Evolutionary conservation across 2,113 vertebrate species (phyloP).

Genomic region (Ranitomeya variabilis): DNA sequence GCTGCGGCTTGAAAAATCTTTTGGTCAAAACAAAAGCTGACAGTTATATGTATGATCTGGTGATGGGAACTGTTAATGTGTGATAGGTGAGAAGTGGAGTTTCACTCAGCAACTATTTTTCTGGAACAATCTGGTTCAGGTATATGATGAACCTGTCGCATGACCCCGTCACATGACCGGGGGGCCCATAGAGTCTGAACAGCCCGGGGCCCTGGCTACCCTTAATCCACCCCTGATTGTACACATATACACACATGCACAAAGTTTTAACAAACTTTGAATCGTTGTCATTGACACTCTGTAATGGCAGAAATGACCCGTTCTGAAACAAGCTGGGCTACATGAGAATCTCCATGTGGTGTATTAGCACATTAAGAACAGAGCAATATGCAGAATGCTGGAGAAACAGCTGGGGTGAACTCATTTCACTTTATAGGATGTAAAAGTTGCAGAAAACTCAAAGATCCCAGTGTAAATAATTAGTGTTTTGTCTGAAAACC

Average conservation of each 20-base stretch:
- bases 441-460: conserved; percentile 45
- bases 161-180: too few relatives aligned
- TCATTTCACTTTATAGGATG: conserved; percentile 41
- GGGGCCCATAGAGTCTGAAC: too few relatives aligned
- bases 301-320: conserved; percentile 26
- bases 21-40: too few relatives aligned
- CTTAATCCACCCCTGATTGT: too few relatives aligned
- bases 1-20: too few relatives aligned
- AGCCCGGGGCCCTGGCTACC: too few relatives aligned
- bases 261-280: not conserved
- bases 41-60: too few relatives aligned
- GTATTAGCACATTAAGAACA: conserved; percentile 48
- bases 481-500: conserved; percentile 34
- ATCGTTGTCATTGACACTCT: conserved; percentile 22
- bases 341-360: conserved; percentile 33
- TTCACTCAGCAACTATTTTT: too few relatives aligned
- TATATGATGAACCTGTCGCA: too few relatives aligned
- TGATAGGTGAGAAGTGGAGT: too few relatives aligned
- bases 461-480: conserved; percentile 41
- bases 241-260: not conserved
- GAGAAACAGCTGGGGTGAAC: conserved; percentile 22
- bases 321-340: not conserved
- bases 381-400: not conserved
- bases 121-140: too few relatives aligned
- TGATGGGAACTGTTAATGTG: too few relatives aligned